Evolutionary conservation across 2,888 invertebrate genomes (phyloP).

Genomic region (Leptopilina syphax): DNA sequence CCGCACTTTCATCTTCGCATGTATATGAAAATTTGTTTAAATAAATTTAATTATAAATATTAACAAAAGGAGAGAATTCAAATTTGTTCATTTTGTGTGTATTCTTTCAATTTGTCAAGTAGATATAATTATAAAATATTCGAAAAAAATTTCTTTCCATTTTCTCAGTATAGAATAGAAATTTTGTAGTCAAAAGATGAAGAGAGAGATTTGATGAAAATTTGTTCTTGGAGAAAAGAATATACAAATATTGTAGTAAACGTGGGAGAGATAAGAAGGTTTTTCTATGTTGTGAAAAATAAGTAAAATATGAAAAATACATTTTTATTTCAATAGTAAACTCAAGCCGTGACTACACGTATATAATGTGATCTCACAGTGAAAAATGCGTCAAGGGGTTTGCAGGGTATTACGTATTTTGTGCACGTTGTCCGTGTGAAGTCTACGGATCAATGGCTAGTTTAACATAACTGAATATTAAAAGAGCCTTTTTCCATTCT

Average conservation of each 20-base stretch:
- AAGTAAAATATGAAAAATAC: constrained; percentile 2
- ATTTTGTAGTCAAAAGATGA: too few relatives aligned
- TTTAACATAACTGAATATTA: constrained; percentile 40
- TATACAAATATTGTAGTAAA: too few relatives aligned
- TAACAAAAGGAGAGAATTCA: too few relatives aligned
- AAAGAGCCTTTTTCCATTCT: constrained; percentile 13
- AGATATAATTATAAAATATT: too few relatives aligned
- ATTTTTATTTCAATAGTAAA: constrained; percentile 19
- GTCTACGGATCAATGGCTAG: constrained; percentile 35
- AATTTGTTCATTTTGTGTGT: too few relatives aligned
- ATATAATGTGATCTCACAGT: not conserved
- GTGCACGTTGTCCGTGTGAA: constrained; percentile 27
- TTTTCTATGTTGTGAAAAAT: not conserved
- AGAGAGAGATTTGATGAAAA: too few relatives aligned
- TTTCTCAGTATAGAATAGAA: too few relatives aligned
- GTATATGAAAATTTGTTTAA: not conserved
- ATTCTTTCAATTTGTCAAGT: too few relatives aligned
- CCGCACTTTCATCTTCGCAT: not conserved
- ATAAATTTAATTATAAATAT: not conserved
- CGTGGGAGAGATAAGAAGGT: not conserved
- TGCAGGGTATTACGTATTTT: constrained; percentile 24
- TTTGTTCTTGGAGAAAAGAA: too few relatives aligned
- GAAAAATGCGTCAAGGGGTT: constrained; percentile 23
- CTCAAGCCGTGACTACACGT: not conserved
- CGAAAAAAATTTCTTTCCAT: too few relatives aligned